Evolutionary conservation across 2,113 vertebrate species (phyloP), one percentile per base, ranked within the genome.

Genomic region (Garra rufa): DNA sequence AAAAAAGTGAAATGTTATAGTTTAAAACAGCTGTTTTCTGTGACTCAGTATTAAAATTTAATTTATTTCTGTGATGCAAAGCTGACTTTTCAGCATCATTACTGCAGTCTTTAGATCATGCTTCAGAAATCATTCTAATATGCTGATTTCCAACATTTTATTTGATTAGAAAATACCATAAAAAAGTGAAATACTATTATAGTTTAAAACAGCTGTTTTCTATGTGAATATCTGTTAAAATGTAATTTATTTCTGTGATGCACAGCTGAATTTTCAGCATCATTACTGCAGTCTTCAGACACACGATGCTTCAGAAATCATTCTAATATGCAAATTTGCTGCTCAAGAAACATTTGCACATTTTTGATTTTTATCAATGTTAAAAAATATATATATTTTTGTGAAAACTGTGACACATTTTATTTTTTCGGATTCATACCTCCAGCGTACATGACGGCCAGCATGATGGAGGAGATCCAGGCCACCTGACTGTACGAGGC

Each of bases 371-470:
- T 21, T 9, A 57, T 9, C 52, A 57, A n/a, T 55, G 7, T n/a
- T 55, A 3, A 55, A 21, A n/a, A 55, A 55, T 6, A 19, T 21
- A 3, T 8, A 55, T 9, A 21, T 2, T 21, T 19, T 8, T 55
- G 50, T 21, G 19, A 21, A 21, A 55, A 55, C 52, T 0, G 50
- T 19, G 50, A 21, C 0, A 3, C 19, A 9, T 55, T 55, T 55
- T 3, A 55, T 55, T 55, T 21, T 21, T 55, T 7, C 21, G 17
- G 52, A n/a, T n/a, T 55, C 52, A 21, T 94, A 99, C 98, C 98
- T 95, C 97, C 97, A 78, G 97, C 98, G n/a, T 99, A 99, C 97
- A 99, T 99, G 89, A 99, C 96, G 17, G 98, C 97, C 17, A 99
- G 91, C 97, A 99, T 99, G 90, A 99, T 99, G 0, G 97, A 98